Conservation (phyloP, 2,797 vertebrate genomes). For the Amphiprion clarkii region DNA sequence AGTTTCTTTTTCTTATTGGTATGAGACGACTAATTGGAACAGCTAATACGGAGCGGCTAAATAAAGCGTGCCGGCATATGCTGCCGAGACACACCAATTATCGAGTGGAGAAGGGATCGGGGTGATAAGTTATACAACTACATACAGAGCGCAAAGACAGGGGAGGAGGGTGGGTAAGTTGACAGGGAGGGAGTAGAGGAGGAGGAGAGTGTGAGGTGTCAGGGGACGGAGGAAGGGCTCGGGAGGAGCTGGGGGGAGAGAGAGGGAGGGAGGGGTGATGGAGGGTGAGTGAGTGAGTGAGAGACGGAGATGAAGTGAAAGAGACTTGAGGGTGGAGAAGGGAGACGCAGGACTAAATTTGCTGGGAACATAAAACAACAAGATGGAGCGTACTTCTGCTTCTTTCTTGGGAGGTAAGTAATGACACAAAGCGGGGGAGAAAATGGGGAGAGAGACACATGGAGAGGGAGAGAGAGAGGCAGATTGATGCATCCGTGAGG, state of each 20-base stretch:
- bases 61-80: conserved; percentile 75
- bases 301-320: conserved; percentile 75
- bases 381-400: conserved; percentile 76
- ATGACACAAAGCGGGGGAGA: conserved; percentile 48
- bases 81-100: conserved; percentile 74
- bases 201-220: neutral
- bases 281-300: conserved; percentile 63
- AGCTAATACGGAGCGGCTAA: conserved; percentile 68
- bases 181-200: conserved; percentile 23
- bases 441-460: neutral
- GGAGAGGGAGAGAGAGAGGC: neutral
- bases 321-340: conserved; percentile 77
- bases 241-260: conserved; percentile 34
- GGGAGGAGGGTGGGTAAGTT: conserved; percentile 41
- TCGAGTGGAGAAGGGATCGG: conserved; percentile 59
- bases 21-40: conserved; percentile 73
- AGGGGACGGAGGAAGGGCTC: conserved; percentile 23
- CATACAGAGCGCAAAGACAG: conserved; percentile 40
- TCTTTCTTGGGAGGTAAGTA: conserved; percentile 77
- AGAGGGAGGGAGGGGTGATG: conserved; percentile 48
- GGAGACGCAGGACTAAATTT: conserved; percentile 80
- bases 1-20: conserved; percentile 68
- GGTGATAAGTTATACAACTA: conserved; percentile 78
- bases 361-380: conserved; percentile 79
- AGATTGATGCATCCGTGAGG: conserved; percentile 59